phyloP scores from a whole-genome alignment of 2,113 vertebrate species.

The Mus spicilegus region DNA sequence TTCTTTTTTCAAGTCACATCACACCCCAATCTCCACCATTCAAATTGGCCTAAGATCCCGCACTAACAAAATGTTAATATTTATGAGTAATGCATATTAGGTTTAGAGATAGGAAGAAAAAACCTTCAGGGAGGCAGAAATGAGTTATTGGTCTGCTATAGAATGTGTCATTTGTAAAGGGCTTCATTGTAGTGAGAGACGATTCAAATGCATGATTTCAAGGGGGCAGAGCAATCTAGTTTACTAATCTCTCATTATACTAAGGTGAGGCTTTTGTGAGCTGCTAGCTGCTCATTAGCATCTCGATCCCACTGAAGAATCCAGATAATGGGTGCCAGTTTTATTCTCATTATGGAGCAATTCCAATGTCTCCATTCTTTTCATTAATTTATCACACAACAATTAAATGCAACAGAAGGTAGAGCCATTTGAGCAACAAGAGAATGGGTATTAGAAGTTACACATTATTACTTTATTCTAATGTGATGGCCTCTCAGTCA shows the following conservation, averaged over 20 bases:
- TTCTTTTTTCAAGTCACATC: constrained; percentile 75
- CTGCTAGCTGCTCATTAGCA: constrained; percentile 69
- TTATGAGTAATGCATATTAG: constrained; percentile 71
- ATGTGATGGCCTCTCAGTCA: not conserved
- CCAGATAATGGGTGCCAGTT: constrained; percentile 54
- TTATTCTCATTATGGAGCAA: constrained; percentile 42
- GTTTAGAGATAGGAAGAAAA: constrained; percentile 69
- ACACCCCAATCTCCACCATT: constrained; percentile 70
- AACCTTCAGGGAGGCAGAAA: constrained; percentile 74
- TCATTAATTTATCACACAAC: constrained; percentile 38
- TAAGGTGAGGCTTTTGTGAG: constrained; percentile 69
- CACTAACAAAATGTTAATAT: constrained; percentile 78
- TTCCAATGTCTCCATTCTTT: constrained; percentile 25
- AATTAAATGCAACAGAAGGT: constrained; percentile 39
- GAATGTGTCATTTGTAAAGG: constrained; percentile 74
- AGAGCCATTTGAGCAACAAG: constrained; percentile 11
- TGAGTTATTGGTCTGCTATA: constrained; percentile 77
- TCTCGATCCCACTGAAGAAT: constrained; percentile 36
- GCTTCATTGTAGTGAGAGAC: constrained; percentile 50
- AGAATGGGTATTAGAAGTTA: not conserved
- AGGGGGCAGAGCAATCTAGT: constrained; percentile 66
- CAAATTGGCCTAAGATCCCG: constrained; percentile 67
- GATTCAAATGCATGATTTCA: constrained; percentile 66
- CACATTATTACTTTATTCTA: not conserved
- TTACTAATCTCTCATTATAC: constrained; percentile 74